Base-by-base conservation (phyloP, 1,140 invertebrate species). In the Drosophila pseudoobscura region DNA sequence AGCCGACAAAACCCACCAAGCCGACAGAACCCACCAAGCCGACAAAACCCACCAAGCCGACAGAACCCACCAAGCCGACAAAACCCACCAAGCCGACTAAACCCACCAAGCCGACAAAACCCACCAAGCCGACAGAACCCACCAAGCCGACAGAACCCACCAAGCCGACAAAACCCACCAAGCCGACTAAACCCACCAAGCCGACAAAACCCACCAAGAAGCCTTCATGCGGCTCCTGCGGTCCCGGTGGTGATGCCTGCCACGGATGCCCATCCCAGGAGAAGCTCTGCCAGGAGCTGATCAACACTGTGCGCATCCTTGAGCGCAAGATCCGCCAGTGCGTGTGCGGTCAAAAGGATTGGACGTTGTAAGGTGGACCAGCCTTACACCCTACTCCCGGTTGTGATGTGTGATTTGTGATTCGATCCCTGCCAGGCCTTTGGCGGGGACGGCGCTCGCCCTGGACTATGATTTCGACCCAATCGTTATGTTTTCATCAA, bases 201-300 rank as follows among this genome's bases (percentile, higher is more conserved):
- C 20, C 20, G 1, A 20, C 20, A 20, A 20, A 20, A 2, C 20
- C 20, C 20, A 20, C 20, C 20, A 20, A 20, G 20, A 20, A 2
- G 20, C 20, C 17, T 17, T 17, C 17, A 17, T 17, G 17, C 17
- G 17, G 17, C 17, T 0, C 17, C 17, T 62, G 60, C 13, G 60
- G 60, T 64, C 64, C 60, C 8, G 64, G 49, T 8, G 64, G 64
- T 0, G 2, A 17, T 0, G 1, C 59, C 3, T 66, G 64, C 22
- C 2, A 20, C 0, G 63, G 49, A 1, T 68, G 64, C 24, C 6
- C 6, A 0, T 4, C 0, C 13, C 11, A 17, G 43, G 43, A 65
- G 0, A 0, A 0, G 0, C 31, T 68, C 0, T 68, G 60, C 43
- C 0, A n/a, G 31, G 31, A 68, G 0, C 61, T 68, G 4, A 4